phyloP scores from a whole-genome alignment of 2,888 invertebrate genomes.

The Hemaris fuciformis region DNA sequence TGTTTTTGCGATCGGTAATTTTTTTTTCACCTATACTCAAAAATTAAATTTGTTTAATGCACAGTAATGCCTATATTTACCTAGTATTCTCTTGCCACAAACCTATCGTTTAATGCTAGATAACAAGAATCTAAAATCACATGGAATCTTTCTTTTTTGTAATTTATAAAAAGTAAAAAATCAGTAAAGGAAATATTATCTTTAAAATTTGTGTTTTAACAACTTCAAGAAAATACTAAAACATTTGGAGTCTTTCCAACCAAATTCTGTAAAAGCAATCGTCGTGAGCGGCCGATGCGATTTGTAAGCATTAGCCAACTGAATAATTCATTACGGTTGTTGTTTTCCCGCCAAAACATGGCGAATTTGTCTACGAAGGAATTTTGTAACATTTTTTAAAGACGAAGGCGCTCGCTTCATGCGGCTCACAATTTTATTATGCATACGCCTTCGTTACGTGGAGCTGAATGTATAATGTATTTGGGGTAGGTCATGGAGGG shows the following conservation, averaged over 20 bases:
- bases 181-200: no score
- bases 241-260: not conserved
- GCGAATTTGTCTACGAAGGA: conserved; percentile 22
- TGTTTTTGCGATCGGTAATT: no score
- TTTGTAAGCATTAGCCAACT: conserved; percentile 60
- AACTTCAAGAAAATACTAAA: no score
- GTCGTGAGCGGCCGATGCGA: conserved; percentile 39
- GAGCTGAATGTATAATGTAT: conserved; percentile 5
- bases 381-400: not conserved
- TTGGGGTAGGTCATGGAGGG: conserved; percentile 31
- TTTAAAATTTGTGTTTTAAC: no score
- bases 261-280: conserved; percentile 13
- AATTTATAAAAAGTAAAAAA: no score
- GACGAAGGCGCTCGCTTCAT: not conserved
- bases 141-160: no score
- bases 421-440: conserved; percentile 41
- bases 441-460: conserved; percentile 46
- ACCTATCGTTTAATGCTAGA: no score
- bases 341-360: conserved; percentile 58
- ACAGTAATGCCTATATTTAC: no score
- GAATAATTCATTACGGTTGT: conserved; percentile 67
- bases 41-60: no score
- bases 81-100: no score
- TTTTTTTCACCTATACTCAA: no score
- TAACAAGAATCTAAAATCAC: no score